Percentiles rank a stretch among this genome's conserved stretches.
Evolutionary conservation across 2,888 invertebrate species (phyloP).

Genomic region (Abrostola triplasia): DNA sequence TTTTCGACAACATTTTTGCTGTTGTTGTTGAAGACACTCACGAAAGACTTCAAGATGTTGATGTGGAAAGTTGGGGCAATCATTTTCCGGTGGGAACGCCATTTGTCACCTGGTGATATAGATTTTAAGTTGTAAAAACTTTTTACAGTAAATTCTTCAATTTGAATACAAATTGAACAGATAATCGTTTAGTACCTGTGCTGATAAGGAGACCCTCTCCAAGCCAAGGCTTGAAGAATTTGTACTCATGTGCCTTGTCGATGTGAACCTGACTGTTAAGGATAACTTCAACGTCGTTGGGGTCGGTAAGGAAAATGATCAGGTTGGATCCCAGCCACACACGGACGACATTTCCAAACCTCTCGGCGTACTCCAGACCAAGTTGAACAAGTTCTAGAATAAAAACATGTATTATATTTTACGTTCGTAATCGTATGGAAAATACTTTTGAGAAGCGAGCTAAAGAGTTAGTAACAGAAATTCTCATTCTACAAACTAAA

Average conservation of each 20-base stretch:
- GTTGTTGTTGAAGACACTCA: constrained; percentile 93
- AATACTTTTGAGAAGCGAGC: too few relatives aligned
- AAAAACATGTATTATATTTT: neutral
- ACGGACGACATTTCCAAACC: constrained; percentile 52
- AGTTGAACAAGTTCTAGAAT: constrained; percentile 51
- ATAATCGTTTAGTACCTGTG: constrained; percentile 37
- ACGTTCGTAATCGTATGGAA: neutral
- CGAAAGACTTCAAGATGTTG: constrained; percentile 94
- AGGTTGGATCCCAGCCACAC: constrained; percentile 89
- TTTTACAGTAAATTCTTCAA: too few relatives aligned
- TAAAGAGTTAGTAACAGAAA: too few relatives aligned
- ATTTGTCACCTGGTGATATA: constrained; percentile 90
- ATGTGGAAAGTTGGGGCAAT: constrained; percentile 95
- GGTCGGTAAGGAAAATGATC: constrained; percentile 89
- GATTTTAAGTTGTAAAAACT: too few relatives aligned
- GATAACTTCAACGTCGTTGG: constrained; percentile 92
- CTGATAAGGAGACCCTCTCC: constrained; percentile 94
- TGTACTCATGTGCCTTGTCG: constrained; percentile 92
- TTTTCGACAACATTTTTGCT: constrained; percentile 91
- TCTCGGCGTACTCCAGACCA: constrained; percentile 40
- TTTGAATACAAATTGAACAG: neutral
- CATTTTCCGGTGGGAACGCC: constrained; percentile 94
- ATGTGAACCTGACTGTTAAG: constrained; percentile 93
- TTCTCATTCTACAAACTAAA: too few relatives aligned
- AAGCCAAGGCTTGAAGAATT: constrained; percentile 94